Evolutionary conservation across 2,113 vertebrate genomes (phyloP).

Genomic region (Rhinolophus ferrumequinum): DNA sequence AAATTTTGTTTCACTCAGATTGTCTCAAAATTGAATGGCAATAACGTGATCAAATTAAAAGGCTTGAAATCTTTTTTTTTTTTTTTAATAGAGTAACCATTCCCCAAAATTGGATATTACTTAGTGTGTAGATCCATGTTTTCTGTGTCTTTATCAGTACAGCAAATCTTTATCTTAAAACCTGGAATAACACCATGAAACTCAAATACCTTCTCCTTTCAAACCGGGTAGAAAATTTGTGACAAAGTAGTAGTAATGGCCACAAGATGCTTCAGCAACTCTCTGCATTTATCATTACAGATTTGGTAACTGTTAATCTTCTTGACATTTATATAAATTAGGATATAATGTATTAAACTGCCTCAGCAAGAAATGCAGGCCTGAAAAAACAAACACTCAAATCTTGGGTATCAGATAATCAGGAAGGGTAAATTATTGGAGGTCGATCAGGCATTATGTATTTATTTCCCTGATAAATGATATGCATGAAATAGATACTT

Average conservation of each 20-base stretch:
- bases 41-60: not conserved
- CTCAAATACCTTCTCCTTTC: constrained; percentile 16
- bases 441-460: not conserved
- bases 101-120: not conserved
- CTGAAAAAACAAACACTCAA: not conserved
- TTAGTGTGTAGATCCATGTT: not conserved
- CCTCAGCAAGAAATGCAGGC: not conserved
- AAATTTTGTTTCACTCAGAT: not conserved
- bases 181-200: not conserved
- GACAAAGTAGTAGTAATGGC: not conserved
- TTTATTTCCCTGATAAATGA: not conserved
- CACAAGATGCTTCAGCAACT: not conserved
- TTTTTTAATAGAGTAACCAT: not conserved
- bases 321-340: constrained; percentile 57
- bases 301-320: constrained; percentile 43
- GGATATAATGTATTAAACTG: not conserved
- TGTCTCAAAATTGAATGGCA: not conserved
- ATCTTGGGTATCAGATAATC: not conserved
- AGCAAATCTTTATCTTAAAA: not conserved
- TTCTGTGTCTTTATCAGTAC: not conserved
- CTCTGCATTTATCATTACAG: constrained; percentile 22
- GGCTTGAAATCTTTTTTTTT: not conserved
- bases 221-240: constrained; percentile 38
- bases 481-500: not conserved
- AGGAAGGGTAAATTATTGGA: constrained; percentile 12